Percentiles rank a stretch among this genome's conserved stretches.
Conservation (phyloP, 1,140 invertebrate genomes). For the Lamellibrachia luymesi region DNA sequence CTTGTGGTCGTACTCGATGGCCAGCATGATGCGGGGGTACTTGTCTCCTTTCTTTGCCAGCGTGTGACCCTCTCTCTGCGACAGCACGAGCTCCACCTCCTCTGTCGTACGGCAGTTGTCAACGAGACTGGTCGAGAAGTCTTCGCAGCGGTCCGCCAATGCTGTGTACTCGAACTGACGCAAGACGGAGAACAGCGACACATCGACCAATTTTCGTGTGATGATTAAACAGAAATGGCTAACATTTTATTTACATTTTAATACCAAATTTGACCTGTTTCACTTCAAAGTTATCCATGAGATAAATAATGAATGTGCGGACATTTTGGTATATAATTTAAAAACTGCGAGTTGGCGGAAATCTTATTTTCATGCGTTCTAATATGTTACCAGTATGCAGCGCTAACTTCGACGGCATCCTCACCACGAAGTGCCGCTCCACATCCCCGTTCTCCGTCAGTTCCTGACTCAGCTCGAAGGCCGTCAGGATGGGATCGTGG, state of each 20-base stretch:
- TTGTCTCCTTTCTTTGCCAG: background rate
- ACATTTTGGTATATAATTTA: background rate
- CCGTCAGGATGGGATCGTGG: constrained; percentile 31
- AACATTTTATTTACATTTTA: no score
- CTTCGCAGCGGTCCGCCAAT: constrained; percentile 73
- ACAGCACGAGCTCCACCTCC: constrained; percentile 81
- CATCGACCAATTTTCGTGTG: background rate
- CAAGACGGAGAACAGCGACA: background rate
- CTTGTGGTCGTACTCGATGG: background rate
- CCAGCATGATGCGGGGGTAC: constrained; percentile 2
- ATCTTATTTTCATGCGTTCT: no score
- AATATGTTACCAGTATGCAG: no score
- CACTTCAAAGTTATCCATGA: no score
- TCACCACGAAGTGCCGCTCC: constrained; percentile 29
- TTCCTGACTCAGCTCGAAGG: constrained; percentile 20
- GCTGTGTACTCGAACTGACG: background rate
- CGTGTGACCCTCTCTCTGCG: background rate
- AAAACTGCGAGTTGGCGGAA: background rate
- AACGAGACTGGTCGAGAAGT: constrained; percentile 77
- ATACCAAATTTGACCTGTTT: no score
- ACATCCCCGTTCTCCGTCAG: constrained; percentile 17
- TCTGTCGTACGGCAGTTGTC: constrained; percentile 83
- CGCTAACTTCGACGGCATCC: background rate
- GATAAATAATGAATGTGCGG: no score
- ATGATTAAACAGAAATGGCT: no score